Evolutionary conservation across 1,140 invertebrate genomes (phyloP), one percentile per base, ranked within the genome.

Genomic region (Oreohelix idahoensis): DNA sequence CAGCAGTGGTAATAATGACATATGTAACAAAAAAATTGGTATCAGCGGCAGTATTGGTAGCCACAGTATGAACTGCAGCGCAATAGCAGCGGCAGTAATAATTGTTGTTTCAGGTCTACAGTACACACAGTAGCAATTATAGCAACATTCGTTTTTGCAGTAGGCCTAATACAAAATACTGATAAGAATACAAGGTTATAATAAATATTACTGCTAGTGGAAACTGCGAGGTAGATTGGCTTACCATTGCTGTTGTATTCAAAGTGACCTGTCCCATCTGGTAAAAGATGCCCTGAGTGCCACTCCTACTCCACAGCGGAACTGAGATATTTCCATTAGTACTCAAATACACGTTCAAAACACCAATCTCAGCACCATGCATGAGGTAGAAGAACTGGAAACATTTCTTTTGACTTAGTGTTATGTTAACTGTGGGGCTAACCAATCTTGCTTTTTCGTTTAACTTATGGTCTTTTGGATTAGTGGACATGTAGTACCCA

Each of bases 401-500:
- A 45, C 36, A 74, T 32, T 66, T 66, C 63, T 66, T 2, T 29
- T 32, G n/a, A 13, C 63, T n/a, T 17, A 5, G 2, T 66, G 63
- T 32, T 32, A 66, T 32, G 29, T 29, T 66, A 35, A 66, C 63
- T 8, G 17, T 35, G 63, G 63, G 63, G 63, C 63, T 66, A 8
- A 66, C n/a, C 8, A 66, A n/a, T 66, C 63, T 29, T 32, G 63
- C 63, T 32, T 32, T 66, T n/a, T 66, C 20, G 5, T 4, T 66
- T 29, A 23, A 32, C n/a, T 8, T 17, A 66, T 66, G 63, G n/a
- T 66, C 63, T 66, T 66, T 32, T 4, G 63, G 17, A 32, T 66
- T 66, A 2, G 82, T 73, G 87, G 83, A 82, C 90, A 91, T 26
- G 69, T 53, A n/a, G 88, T 89, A 69, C 88, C 86, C 36, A 81